Base-by-base conservation (phyloP, 1,140 invertebrate species). In the Galendromus occidentalis region DNA sequence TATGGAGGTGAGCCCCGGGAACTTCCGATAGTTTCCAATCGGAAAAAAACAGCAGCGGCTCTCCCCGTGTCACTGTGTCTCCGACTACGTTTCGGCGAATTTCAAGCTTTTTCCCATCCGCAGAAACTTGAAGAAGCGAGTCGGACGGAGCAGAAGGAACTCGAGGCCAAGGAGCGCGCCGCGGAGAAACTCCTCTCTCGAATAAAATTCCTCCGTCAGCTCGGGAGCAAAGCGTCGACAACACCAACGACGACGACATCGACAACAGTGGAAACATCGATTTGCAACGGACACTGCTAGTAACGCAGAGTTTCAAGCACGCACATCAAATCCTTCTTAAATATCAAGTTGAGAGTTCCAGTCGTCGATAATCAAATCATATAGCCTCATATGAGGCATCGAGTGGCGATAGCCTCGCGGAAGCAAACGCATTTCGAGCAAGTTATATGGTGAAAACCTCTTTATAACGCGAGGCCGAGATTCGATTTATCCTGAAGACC, bases 101-200 rank as follows among this genome's bases (percentile, higher is more conserved):
- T 59, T 22, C 25, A 22, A 14, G 14, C 9, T 17, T 18, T 17
- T 59, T 25, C 17, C 22, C 1, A 22, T 59, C 33, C 25, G 12
- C 51, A 59, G 51, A 25, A 59, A 59, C 51, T 59, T 14, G 51
- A 59, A 59, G 51, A 59, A 9, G 51, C 25, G 20, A 59, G 20
- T 22, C 51, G 51, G 14, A 25, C 20, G 17, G 51, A 59, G 22
- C 25, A 17, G 14, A 12, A 59, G 12, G 51, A 25, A 25, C 25
- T 33, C 2, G 51, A 59, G 22, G 25, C n/a, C n/a, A 59, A 59
- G 9, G 25, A 59, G 22, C 22, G 25, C 2, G 51, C n/a, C 12
- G 51, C 51, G 20, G 25, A 59, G 25, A 59, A 59, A 9, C 22
- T 59, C 12, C 51, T 59, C n/a, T 25, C 25, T 4, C 14, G 25